Conservation (phyloP, 1,140 invertebrate genomes). For the Pseudomyrmex concolor region DNA sequence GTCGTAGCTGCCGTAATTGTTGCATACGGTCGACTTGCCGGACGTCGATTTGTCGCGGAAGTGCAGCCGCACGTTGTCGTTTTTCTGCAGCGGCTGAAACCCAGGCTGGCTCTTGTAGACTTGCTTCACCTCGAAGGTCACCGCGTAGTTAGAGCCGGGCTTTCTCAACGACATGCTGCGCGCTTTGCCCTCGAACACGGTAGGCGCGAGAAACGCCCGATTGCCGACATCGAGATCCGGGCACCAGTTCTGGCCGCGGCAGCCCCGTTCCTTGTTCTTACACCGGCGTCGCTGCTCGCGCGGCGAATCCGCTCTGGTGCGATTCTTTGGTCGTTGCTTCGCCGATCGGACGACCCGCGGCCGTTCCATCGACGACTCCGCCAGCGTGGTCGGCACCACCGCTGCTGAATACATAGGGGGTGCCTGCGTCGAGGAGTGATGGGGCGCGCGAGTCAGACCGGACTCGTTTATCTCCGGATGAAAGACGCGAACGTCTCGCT, state of each 20-base stretch:
- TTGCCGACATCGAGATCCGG: slow-evolving; percentile 87
- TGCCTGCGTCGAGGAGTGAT: slow-evolving; percentile 68
- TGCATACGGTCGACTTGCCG: slow-evolving; percentile 81
- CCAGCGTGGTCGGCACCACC: slow-evolving; percentile 37
- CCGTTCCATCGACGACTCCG: slow-evolving; percentile 63
- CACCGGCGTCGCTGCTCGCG: slow-evolving; percentile 80
- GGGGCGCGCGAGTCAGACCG: slow-evolving; percentile 51
- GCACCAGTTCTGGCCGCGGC: slow-evolving; percentile 84
- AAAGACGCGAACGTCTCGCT: neutral
- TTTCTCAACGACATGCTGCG: slow-evolving; percentile 87
- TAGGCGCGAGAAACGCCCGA: slow-evolving; percentile 87
- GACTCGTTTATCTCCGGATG: slow-evolving; percentile 56
- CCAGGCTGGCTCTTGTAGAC: slow-evolving; percentile 87
- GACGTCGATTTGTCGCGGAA: slow-evolving; percentile 83
- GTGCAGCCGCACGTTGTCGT: slow-evolving; percentile 85
- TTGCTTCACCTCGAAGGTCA: slow-evolving; percentile 88
- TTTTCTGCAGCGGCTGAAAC: slow-evolving; percentile 84
- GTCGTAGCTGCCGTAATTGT: slow-evolving; percentile 67
- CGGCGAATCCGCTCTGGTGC: slow-evolving; percentile 77
- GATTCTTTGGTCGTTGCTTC: slow-evolving; percentile 77
- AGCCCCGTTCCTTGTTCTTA: slow-evolving; percentile 76
- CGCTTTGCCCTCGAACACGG: slow-evolving; percentile 88
- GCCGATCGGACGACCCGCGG: slow-evolving; percentile 68
- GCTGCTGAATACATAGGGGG: slow-evolving; percentile 35
- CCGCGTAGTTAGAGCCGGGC: slow-evolving; percentile 86